Percentiles rank a stretch among this genome's conserved stretches.
phyloP scores from a whole-genome alignment of 2,113 vertebrate species.

The Gavialis gangeticus region DNA sequence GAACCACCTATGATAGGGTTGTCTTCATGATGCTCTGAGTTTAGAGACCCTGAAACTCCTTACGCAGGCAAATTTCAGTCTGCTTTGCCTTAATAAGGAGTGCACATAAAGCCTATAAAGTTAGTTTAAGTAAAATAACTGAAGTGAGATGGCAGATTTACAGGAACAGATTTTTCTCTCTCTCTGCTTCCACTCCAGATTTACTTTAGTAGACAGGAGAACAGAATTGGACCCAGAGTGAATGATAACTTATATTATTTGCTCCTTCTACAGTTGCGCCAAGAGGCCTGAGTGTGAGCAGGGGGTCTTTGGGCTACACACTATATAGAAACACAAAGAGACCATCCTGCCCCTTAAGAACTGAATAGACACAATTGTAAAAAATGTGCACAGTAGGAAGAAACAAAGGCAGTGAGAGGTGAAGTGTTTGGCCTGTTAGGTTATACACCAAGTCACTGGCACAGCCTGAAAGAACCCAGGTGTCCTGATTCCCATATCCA shows the following conservation, averaged over 20 bases:
- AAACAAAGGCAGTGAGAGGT: background rate
- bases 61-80: background rate
- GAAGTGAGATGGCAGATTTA: background rate
- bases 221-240: background rate
- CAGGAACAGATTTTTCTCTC: background rate
- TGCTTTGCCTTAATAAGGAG: background rate
- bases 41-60: background rate
- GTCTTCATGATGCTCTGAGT: background rate
- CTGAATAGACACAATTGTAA: background rate
- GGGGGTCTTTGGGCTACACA: background rate
- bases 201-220: background rate
- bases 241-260: background rate
- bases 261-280: background rate
- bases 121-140: background rate
- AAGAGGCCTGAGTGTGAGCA: background rate
- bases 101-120: background rate
- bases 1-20: background rate
- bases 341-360: background rate
- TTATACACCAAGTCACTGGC: background rate
- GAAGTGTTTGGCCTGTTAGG: background rate
- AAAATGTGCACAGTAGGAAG: background rate
- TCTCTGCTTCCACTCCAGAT: background rate
- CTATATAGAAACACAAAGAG: background rate
- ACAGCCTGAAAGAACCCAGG: rapidly evolving
- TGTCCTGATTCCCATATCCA: background rate